Evolutionary conservation across 2,888 invertebrate genomes (phyloP), one percentile per base, ranked within the genome.

Genomic region (Conchocele bisecta): DNA sequence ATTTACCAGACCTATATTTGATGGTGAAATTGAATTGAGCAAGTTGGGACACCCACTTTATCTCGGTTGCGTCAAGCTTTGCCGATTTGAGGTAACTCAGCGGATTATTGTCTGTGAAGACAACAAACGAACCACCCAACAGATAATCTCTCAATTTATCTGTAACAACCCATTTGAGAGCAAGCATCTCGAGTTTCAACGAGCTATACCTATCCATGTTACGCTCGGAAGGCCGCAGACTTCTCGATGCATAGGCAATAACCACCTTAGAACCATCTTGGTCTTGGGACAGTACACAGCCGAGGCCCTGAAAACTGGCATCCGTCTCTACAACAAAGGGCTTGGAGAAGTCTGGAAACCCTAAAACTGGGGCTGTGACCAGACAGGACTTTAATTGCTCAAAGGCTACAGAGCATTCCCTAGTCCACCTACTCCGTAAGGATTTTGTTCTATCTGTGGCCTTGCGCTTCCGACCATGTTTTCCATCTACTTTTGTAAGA

Each of bases 321-420:
- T 82, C 81, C 4, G 58, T 61, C 28, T 83, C 78, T 33, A 82
- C 37, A 1, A 79, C 56, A 41, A 57, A 82, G 9, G 76, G 68
- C n/a, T 31, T 28, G 9, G 22, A 39, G 33, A 77, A 79, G 29
- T 83, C 79, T 1, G 81, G 60, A 35, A 57, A 81, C n/a, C 75
- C 75, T 13, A 83, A 44, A 3, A 83, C 53, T 13, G 76, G 70
- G 2, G 74, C 63, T 37, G 58, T 26, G 2, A 65, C 65, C 17
- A 83, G 39, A 13, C 15, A 29, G n/a, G 42, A 28, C 37, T 75
- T 76, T 53, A 79, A 35, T 6, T 22, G 31, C 6, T 58, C 37
- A 48, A 77, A 82, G 13, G 71, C 70, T n/a, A 29, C 15, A 24
- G 75, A 24, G 57, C 73, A 71, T 2, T 46, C 35, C 1, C 6